Conservation (phyloP, 2,888 invertebrate genomes). For the Alloscopus bannaensis region DNA sequence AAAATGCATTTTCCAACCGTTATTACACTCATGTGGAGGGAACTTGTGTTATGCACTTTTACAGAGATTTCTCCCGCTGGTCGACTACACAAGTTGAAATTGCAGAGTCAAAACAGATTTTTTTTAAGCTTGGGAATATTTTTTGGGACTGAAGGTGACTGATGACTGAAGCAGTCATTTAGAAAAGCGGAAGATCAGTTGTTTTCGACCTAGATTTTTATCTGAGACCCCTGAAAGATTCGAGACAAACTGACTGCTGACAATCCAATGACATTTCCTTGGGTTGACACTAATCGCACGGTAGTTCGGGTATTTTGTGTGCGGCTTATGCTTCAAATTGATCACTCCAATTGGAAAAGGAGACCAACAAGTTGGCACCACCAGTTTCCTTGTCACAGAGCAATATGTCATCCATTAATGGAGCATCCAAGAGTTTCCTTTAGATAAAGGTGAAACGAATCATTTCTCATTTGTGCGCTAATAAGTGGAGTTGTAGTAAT, state of each 20-base stretch:
- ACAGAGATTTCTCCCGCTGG: conserved; percentile 47
- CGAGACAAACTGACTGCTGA: too few species aligned
- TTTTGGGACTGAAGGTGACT: conserved; percentile 39
- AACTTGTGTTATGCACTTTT: conserved; percentile 44
- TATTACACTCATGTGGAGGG: not conserved
- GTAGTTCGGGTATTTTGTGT: too few species aligned
- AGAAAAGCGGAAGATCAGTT: too few species aligned
- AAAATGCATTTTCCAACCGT: not conserved
- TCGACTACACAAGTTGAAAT: too few species aligned
- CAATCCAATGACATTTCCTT: conserved; percentile 34
- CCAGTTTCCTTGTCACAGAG: too few species aligned
- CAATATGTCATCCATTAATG: conserved; percentile 67
- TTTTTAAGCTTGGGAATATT: too few species aligned
- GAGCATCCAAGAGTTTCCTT: conserved; percentile 59
- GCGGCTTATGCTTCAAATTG: too few species aligned
- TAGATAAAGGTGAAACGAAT: conserved; percentile 63
- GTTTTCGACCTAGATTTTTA: conserved; percentile 45
- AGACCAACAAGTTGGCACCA: too few species aligned
- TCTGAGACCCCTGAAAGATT: too few species aligned
- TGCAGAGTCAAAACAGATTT: too few species aligned
- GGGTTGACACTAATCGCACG: too few species aligned
- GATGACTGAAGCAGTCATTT: conserved; percentile 53
- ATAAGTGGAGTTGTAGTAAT: conserved; percentile 36
- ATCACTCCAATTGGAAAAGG: too few species aligned
- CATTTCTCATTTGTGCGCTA: conserved; percentile 39